Conservation (phyloP, 2,888 invertebrate genomes). For the Lucinisca nassula region DNA sequence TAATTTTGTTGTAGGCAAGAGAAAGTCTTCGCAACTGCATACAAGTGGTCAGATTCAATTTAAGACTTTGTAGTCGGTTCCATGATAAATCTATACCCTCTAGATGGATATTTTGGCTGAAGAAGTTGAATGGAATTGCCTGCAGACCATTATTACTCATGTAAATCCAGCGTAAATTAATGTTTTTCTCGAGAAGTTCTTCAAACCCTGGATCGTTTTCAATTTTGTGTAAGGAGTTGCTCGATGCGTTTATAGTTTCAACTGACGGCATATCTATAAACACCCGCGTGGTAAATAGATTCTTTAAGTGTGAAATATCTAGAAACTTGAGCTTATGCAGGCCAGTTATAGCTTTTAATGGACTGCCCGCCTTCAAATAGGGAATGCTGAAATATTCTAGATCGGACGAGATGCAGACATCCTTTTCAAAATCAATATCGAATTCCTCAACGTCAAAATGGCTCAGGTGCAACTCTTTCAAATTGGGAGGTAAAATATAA, state of each 20-base stretch:
- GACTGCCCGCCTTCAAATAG: neutral
- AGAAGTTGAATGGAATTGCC: neutral
- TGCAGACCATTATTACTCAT: neutral
- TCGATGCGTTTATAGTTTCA: neutral
- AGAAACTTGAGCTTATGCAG: neutral
- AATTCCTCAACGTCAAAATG: neutral
- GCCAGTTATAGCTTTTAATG: neutral
- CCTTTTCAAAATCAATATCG: neutral
- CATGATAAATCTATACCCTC: neutral
- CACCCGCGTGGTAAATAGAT: neutral
- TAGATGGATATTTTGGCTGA: neutral
- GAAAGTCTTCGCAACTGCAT: neutral
- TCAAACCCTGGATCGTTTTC: neutral
- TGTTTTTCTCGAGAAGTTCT: neutral
- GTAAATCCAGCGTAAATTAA: neutral
- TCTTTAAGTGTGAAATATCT: neutral
- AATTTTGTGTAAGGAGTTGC: neutral
- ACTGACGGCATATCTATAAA: neutral
- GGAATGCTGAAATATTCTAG: neutral
- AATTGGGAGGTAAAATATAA: neutral
- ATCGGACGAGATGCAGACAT: neutral
- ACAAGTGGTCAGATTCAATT: neutral
- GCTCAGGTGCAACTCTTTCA: neutral
- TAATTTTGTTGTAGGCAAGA: neutral
- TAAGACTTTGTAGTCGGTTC: neutral